Conservation (phyloP, 2,113 vertebrate genomes). For the Pterophyllum scalare region DNA sequence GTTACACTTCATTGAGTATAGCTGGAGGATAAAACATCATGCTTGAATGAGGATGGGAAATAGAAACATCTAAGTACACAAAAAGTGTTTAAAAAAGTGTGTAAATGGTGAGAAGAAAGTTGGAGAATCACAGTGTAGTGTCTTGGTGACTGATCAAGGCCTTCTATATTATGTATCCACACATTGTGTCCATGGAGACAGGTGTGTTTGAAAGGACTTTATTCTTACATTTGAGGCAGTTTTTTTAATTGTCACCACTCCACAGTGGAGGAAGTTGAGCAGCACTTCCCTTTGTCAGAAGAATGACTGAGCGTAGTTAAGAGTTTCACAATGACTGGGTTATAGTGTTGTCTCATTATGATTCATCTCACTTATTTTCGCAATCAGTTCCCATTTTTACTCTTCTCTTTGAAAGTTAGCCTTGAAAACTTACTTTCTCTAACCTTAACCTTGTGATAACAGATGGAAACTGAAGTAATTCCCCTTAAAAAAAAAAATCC, state of each 20-base stretch:
- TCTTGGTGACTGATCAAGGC: conserved; percentile 11
- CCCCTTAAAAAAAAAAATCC: background rate
- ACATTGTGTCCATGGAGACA: no score
- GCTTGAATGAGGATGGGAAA: background rate
- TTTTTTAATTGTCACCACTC: background rate
- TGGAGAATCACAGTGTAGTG: background rate
- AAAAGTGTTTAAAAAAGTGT: background rate
- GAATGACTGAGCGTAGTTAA: background rate
- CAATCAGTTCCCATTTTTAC: background rate
- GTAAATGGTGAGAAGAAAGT: background rate
- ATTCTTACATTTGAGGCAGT: background rate
- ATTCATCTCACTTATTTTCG: background rate
- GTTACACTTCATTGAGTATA: background rate
- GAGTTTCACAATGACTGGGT: conserved; percentile 14
- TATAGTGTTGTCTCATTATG: conserved; percentile 10
- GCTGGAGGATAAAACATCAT: background rate
- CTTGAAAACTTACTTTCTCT: background rate
- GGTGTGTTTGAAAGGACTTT: conserved; percentile 4
- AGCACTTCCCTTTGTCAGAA: background rate
- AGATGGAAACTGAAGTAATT: background rate
- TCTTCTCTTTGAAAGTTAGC: background rate
- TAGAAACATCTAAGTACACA: background rate
- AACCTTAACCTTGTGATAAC: background rate
- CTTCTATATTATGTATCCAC: background rate
- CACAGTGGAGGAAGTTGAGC: background rate